Evolutionary conservation across 1,140 invertebrate species (phyloP), one percentile per base, ranked within the genome.

Genomic region (Venturia canescens): DNA sequence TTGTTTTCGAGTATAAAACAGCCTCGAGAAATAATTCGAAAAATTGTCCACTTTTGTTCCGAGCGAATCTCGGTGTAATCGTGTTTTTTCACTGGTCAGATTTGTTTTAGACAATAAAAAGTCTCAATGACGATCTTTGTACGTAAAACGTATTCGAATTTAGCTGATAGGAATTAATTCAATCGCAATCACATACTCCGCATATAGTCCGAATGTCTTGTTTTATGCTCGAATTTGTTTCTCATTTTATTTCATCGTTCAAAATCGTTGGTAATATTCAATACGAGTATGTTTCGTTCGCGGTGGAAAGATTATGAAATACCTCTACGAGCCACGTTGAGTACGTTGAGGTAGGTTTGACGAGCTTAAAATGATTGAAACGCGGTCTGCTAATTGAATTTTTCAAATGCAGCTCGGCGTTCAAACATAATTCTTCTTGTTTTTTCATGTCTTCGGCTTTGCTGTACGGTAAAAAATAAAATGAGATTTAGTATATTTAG

Each of bases 331-430:
- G 53, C 53, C 29, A 13, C 44, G 21, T 23, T 57, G 13, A 75
- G 27, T 75, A 75, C 71, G 71, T 27, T 75, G 71, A 75, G 71
- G 71, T 75, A 75, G 71, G 71, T 75, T 48, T 57, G 71, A 75
- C 71, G 50, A 75, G 71, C 21, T 57, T 72, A 23, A 57, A 27
- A 75, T 75, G 71, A 1, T 75, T 16, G 2, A 11, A 57, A 53
- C 48, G 71, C 48, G 71, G 13, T 34, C 48, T 27, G 6, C n/a
- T 34, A n/a, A 23, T 57, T 57, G 38, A n/a, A n/a, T 57, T 57
- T 57, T 57, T 21, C 15, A 57, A 50, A 72, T 38, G 67, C 67
- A 31, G 67, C 67, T 70, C 67, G 67, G 29, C 67, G 67, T 34
- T 70, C 31, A 16, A 70, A 29, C 67, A 31, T 38, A 29, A 44